Conservation (phyloP, 1,140 invertebrate genomes). For the Trachelipus rathkii region DNA sequence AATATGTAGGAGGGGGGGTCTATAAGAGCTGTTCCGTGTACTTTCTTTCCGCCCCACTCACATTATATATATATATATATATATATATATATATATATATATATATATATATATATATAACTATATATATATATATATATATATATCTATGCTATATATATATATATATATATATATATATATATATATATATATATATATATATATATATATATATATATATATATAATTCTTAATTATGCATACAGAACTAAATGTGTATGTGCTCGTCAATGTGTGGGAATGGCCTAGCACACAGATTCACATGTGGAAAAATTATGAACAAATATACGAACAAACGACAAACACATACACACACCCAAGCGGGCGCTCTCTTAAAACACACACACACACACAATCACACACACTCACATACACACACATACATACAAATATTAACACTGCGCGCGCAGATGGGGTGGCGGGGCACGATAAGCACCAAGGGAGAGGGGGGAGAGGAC, state of each 20-base stretch:
- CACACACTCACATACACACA: not conserved
- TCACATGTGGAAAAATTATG: too few relatives aligned
- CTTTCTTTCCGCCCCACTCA: not conserved
- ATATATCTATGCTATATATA: not conserved
- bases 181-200: too few relatives aligned
- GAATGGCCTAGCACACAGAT: too few relatives aligned
- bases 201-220: too few relatives aligned
- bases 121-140: not conserved
- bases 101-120: not conserved
- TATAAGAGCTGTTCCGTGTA: not conserved
- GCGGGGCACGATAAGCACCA: constrained; percentile 7
- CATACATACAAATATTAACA: not conserved
- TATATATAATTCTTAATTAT: too few relatives aligned
- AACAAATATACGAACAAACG: not conserved
- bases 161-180: not conserved
- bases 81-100: constrained; percentile 15
- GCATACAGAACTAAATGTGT: too few relatives aligned
- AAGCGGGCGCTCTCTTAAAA: not conserved
- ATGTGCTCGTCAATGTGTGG: too few relatives aligned
- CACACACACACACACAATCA: not conserved
- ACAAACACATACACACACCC: not conserved
- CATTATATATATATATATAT: not conserved
- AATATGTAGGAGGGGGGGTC: not conserved
- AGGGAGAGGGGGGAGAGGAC: not conserved
- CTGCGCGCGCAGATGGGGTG: constrained; percentile 3